Conservation (phyloP, 2,888 invertebrate species). For the Heteropelma amictum region DNA sequence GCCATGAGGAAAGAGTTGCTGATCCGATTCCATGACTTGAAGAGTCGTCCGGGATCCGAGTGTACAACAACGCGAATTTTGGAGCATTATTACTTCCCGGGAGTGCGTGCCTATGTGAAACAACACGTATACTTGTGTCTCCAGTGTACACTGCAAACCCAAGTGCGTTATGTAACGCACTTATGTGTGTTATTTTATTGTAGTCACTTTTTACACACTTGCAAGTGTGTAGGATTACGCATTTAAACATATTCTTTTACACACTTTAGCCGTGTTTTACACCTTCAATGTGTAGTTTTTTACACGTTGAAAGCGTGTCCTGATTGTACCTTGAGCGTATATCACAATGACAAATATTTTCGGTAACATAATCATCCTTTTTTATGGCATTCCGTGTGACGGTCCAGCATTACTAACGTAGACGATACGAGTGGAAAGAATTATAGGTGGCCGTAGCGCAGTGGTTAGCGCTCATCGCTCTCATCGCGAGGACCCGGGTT, state of each 20-base stretch:
- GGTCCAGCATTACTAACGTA: too few species aligned
- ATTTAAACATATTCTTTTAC: neutral
- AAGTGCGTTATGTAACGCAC: neutral
- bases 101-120: neutral
- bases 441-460: too few species aligned
- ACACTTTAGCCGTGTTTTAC: neutral
- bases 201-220: neutral
- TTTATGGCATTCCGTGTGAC: neutral
- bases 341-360: neutral
- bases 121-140: neutral
- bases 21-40: neutral
- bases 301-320: neutral
- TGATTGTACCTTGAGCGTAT: neutral
- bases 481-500: too few species aligned
- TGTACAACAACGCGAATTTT: neutral
- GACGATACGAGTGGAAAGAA: too few species aligned
- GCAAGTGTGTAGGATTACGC: neutral
- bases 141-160: neutral
- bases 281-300: neutral
- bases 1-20: neutral
- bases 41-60: neutral
- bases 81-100: neutral
- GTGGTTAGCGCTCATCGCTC: too few species aligned
- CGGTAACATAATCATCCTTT: neutral
- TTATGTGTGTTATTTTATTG: neutral